Base-by-base conservation (phyloP, 1,140 invertebrate genomes). In the Apis cerana region DNA sequence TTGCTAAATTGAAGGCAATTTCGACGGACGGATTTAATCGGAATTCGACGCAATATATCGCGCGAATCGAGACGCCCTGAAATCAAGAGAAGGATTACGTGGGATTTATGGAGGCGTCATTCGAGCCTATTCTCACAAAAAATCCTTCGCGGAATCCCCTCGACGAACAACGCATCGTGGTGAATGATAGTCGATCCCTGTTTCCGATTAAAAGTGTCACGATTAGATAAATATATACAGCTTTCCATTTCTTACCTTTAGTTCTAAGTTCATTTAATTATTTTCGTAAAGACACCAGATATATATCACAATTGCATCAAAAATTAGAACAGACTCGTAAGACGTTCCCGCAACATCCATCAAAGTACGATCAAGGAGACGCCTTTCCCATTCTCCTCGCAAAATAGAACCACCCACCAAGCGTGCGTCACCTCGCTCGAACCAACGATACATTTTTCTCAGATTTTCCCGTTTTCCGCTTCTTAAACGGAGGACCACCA, bases 1-100 rank as follows among this genome's bases (percentile, higher is more conserved):
- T 94, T 94, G 91, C 91, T 91, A 94, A 94, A 94, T 94, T 94
- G 93, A 90, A 90, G 93, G 90, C 93, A 94, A 94, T 94, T 94
- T 94, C 81, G 89, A 88, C 88, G 85, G 82, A 70, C 77, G 64
- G 80, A 27, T 27, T 75, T 89, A 91, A 90, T 90, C 83, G 90
- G 91, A 89, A 93, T 92, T 91, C 90, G 90, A 92, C 85, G 89
- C 89, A 77, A 82, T 90, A 83, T 87, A 90, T 88, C 87, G 84
- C 75, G 75, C 81, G 67, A 77, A 79, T 81, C 56, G 69, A 72
- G 75, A 43, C 5, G 77, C 85, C 86, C 83, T 84, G 75, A 79
- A 88, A 88, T 88, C 75, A 33, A 76, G 78, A 82, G 83, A 85
- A 43, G 78, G 80, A 91, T 91, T 89, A 89, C 80, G 80, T 76